phyloP scores from a whole-genome alignment of 2,113 vertebrate species.

The Phaethornis superciliosus region DNA sequence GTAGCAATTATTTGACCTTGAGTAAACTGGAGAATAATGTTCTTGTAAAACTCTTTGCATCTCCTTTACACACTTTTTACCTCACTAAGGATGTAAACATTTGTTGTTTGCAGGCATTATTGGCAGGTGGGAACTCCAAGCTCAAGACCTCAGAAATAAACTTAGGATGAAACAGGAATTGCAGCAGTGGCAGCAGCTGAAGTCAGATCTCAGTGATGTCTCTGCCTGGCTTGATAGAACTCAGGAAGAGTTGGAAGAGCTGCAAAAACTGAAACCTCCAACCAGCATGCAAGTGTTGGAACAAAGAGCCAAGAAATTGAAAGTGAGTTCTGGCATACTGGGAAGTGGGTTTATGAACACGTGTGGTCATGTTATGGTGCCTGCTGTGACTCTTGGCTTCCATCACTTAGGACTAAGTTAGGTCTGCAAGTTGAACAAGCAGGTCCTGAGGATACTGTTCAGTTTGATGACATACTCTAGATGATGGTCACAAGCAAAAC shows the following conservation, averaged over 20 bases:
- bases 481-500: no score
- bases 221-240: slow-evolving; percentile 82
- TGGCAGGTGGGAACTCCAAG: slow-evolving; percentile 90
- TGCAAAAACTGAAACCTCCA: slow-evolving; percentile 69
- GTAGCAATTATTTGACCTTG: background rate
- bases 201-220: slow-evolving; percentile 80
- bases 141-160: slow-evolving; percentile 71
- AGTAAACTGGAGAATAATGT: background rate
- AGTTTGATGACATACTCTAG: no score
- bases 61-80: background rate
- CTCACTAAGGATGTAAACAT: background rate
- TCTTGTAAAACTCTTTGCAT: background rate
- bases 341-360: no score
- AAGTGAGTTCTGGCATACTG: slow-evolving; percentile 70
- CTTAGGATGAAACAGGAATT: slow-evolving; percentile 72
- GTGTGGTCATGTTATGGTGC: no score
- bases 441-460: no score
- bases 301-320: slow-evolving; percentile 78
- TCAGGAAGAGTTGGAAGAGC: slow-evolving; percentile 81
- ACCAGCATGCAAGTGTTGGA: slow-evolving; percentile 76
- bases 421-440: no score
- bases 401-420: no score
- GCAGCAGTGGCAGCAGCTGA: slow-evolving; percentile 83
- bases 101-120: slow-evolving; percentile 80
- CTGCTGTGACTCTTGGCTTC: no score